phyloP scores from a whole-genome alignment of 2,888 invertebrate genomes.

The Artemia sinica region DNA sequence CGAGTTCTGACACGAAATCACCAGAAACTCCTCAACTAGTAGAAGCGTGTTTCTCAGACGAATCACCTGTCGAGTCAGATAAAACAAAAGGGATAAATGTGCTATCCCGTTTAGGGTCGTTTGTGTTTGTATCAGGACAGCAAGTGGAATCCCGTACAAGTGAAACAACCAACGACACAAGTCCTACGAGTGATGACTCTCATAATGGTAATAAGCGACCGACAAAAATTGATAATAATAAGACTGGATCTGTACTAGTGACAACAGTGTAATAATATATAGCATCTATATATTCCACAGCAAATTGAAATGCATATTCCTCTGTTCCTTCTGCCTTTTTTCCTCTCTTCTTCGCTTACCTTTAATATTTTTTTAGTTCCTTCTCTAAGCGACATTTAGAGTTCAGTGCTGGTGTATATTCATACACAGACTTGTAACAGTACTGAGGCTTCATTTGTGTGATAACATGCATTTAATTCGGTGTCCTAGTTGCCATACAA shows the following conservation, averaged over 20 bases:
- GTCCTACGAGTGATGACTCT: conserved; percentile 7
- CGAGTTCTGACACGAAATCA: conserved; percentile 9
- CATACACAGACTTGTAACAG: no score
- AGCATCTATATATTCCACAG: no score
- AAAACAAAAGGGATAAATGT: not conserved
- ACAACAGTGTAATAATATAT: not conserved
- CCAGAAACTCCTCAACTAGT: conserved; percentile 12
- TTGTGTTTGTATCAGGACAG: conserved; percentile 9
- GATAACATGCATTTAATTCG: no score
- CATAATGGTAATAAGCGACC: conserved; percentile 15
- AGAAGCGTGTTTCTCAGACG: conserved; percentile 8
- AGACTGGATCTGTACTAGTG: conserved; percentile 5
- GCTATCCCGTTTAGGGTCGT: not conserved
- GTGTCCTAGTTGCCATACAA: no score
- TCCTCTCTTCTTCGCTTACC: no score
- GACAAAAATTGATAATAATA: conserved; percentile 2
- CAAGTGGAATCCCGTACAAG: not conserved
- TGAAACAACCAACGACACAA: not conserved
- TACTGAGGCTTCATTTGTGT: no score
- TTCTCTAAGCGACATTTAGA: no score
- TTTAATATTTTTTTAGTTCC: no score
- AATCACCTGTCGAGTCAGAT: not conserved
- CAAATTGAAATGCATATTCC: no score
- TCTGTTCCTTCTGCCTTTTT: no score
- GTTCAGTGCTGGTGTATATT: no score